A percentile compares a stretch with the other conserved stretches of the same genome.
Evolutionary conservation across 1,140 invertebrate genomes (phyloP).

Genomic region (Aplysia californica): DNA sequence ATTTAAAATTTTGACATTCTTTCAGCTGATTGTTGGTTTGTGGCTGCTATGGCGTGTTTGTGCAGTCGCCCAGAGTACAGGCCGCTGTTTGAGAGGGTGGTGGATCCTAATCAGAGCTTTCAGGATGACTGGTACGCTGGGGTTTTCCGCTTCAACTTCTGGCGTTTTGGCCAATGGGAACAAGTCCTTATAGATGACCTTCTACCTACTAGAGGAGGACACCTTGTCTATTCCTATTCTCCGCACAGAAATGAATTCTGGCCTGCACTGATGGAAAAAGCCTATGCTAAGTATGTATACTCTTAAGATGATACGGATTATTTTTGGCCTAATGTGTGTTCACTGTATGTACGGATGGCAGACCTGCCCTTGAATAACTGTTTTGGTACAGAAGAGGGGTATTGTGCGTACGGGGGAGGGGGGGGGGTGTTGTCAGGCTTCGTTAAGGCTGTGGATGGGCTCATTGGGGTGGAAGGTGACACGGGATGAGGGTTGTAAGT

Average conservation of each 20-base stretch:
- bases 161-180: slow-evolving; percentile 82
- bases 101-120: slow-evolving; percentile 78
- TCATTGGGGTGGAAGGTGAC: too few species aligned
- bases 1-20: slow-evolving; percentile 3
- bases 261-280: slow-evolving; percentile 84
- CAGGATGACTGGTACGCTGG: slow-evolving; percentile 67
- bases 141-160: slow-evolving; percentile 78
- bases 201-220: slow-evolving; percentile 74
- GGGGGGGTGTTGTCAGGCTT: too few species aligned
- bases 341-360: too few species aligned
- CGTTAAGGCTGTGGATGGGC: too few species aligned
- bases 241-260: slow-evolving; percentile 81
- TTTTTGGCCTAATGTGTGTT: too few species aligned
- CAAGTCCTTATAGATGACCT: slow-evolving; percentile 83
- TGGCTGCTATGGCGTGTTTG: slow-evolving; percentile 77
- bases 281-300: slow-evolving; percentile 86
- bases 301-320: too few species aligned
- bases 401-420: too few species aligned
- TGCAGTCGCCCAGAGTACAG: slow-evolving; percentile 74
- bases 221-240: slow-evolving; percentile 77
- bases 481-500: too few species aligned
- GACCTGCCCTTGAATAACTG: too few species aligned
- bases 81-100: slow-evolving; percentile 75
- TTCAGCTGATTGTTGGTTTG: slow-evolving; percentile 75
- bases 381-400: too few species aligned